Base-by-base conservation (phyloP, 2,888 invertebrate genomes). In the Thelaira solivaga region DNA sequence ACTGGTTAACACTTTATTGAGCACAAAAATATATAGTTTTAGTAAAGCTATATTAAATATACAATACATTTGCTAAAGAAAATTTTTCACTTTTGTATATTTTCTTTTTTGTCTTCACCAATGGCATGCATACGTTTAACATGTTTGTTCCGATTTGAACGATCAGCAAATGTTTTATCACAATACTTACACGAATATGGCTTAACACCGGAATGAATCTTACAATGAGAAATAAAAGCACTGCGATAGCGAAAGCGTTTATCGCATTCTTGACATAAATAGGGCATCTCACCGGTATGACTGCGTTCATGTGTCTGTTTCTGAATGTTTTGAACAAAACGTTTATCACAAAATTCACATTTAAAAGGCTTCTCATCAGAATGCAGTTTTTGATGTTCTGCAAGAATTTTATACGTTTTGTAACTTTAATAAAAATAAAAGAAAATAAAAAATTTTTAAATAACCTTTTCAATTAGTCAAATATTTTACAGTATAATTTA, bases 121-220 rank as follows among this genome's bases (percentile, higher is more conserved):
- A 69, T 53, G 7, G 41, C 2, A 65, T 78, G 78, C 41, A 69
- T 78, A 13, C 65, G 69, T 34, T 16, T 94, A 93, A 94, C 94
- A 84, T 95, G 95, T 82, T 95, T 95, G 83, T 94, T 94, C 83
- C 94, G 94, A 88, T 95, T 95, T 0, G 94, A 94, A 94, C 94
- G 94, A 85, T 95, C 94, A 0, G 94, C 94, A 81, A 95, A 95
- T 83, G 94, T 92, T 84, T 92, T 92, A 67, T 93, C 92, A 83
- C 95, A 95, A 79, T 93, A 92, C 34, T 92, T 86, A 82, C 95
- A 95, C 0, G 92, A 92, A 84, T 94, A 95, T 0, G 94, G 95
- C 31, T 94, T 91, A 36, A 92, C 93, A 0, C 92, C 92, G 0
- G 93, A 93, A 81, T 95, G 95, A 81, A 93, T 93, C 11, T 94